Evolutionary conservation across 2,113 vertebrate species (phyloP), one percentile per base, ranked within the genome.

Genomic region (Notarius lentiginosus): DNA sequence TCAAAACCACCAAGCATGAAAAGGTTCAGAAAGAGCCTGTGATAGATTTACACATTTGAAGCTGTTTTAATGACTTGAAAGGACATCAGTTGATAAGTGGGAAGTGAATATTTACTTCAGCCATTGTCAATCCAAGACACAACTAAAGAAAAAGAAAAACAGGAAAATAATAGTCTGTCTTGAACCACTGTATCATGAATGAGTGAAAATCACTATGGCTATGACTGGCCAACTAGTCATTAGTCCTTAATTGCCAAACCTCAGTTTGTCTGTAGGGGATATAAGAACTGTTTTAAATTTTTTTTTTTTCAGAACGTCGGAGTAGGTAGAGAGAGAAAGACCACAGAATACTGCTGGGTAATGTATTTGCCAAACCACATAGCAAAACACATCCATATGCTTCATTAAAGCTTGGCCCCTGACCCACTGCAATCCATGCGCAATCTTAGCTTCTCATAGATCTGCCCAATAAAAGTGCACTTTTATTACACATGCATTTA

Each of bases 311-410:
- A 66, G 80, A 77, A 88, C 3, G 5, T 47, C 30, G 41, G 65
- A 58, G 76, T 77, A 84, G 85, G 77, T 76, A 86, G 66, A 87
- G 63, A 75, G 66, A 75, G 49, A 73, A 22, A 83, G 70, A 86
- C 86, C 84, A 88, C 75, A 88, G 83, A 90, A 47, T 86, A 87
- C 75, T 81, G 63, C 76, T 85, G 58, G 75, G 63, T 47, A 34
- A 79, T 89, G 80, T 68, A 55, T 49, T 82, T 84, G 89, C 89
- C 87, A 91, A 89, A 91, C 90, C 89, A 55, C 87, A 88, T 24
- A 56, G 53, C 61, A 89, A 91, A 91, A 79, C 87, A 90, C 55
- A 86, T 87, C 85, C 90, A 91, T 89, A 86, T 91, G 89, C 60
- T 86, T 83, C 83, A 83, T 88, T 87, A 75, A 49, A 87, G 51